Evolutionary conservation across 2,797 vertebrate genomes (phyloP), one percentile per base, ranked within the genome.

Genomic region (Thamnophis elegans): DNA sequence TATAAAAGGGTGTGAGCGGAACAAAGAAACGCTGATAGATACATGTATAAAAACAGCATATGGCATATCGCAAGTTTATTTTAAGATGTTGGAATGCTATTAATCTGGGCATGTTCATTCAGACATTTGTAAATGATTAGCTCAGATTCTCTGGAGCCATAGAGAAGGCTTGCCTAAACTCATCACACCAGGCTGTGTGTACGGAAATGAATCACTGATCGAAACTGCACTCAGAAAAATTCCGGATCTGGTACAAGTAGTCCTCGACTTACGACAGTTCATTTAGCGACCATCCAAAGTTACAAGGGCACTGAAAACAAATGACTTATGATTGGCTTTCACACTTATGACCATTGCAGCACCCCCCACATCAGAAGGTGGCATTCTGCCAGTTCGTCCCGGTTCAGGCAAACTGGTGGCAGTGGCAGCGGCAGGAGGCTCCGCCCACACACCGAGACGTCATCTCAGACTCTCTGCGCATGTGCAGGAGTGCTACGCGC

Each of bases 71-170:
- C 92, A 16, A 53, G 78, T 90, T 94, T 93, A 93, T 97, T 94
- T 96, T 93, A 95, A 93, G 85, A 94, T 0, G 1, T 36, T 92
- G 91, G 91, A 95, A 95, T 95, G 93, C 90, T 90, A 94, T 95
- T 96, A 95, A 94, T 95, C 91, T 91, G 36, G 94, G 94, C 59
- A 90, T 88, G 91, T 95, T 92, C 94, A 90, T 90, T 94, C 89
- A 95, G 94, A 89, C 91, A 95, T 94, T 96, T 95, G 91, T 95
- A 96, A 97, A 96, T 95, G 0, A 96, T 97, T 96, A 96, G 91
- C 94, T 95, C 65, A 85, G 93, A 89, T 87, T 91, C n/a, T 95
- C 92, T 94, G 95, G 92, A 96, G 96, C 87, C 94, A 93, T 87
- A 88, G 36, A 92, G 94, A 93, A 93, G 26, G 92, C 88, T 85